Conservation (phyloP, 2,113 vertebrate genomes). For the Bolborhynchus lineola region DNA sequence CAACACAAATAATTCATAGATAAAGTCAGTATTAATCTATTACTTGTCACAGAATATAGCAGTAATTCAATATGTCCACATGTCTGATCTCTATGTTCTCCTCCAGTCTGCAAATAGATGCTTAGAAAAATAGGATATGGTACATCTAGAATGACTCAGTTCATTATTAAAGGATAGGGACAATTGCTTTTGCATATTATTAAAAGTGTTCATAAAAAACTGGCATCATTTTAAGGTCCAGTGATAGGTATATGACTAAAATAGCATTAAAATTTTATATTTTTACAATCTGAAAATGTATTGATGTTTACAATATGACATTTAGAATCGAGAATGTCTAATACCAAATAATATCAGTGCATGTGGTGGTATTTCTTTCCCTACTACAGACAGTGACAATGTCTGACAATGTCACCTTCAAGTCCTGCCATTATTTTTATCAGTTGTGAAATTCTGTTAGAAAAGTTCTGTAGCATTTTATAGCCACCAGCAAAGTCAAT, state of each 20-base stretch:
- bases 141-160: neutral
- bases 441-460: neutral
- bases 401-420: conserved; percentile 56
- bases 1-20: neutral
- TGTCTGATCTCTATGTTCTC: neutral
- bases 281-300: conserved; percentile 13
- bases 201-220: conserved; percentile 47
- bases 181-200: conserved; percentile 53
- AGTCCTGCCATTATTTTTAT: conserved; percentile 22
- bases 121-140: neutral
- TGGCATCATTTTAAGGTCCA: conserved; percentile 53
- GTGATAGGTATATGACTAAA: conserved; percentile 1
- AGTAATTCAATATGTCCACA: neutral
- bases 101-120: neutral
- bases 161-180: conserved; percentile 26
- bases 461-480: conserved; percentile 21
- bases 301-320: conserved; percentile 52
- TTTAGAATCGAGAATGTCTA: conserved; percentile 26
- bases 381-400: neutral
- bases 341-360: neutral
- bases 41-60: neutral
- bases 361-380: conserved; percentile 1
- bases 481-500: conserved; percentile 53
- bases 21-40: neutral
- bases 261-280: conserved; percentile 48